Conservation (phyloP, 2,888 invertebrate species). For the Cephus pulcher region DNA sequence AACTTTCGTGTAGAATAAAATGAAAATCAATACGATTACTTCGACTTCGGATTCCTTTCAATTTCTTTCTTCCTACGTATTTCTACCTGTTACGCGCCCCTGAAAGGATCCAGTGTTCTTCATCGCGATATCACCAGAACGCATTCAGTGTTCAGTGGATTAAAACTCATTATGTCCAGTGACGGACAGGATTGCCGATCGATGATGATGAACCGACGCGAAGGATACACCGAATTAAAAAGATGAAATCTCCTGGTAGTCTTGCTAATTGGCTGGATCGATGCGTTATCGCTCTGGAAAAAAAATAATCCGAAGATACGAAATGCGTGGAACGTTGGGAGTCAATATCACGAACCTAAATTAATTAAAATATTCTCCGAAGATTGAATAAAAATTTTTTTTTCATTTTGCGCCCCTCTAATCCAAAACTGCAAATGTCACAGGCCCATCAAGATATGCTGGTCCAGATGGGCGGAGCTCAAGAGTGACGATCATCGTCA, state of each 20-base stretch:
- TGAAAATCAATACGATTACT: background rate
- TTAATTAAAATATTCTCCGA: background rate
- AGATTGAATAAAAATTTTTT: background rate
- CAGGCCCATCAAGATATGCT: background rate
- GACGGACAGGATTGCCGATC: constrained; percentile 20
- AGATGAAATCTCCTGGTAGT: background rate
- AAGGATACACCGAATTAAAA: background rate
- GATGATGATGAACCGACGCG: background rate
- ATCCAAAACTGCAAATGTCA: background rate
- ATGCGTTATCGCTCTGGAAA: background rate
- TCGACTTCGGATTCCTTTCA: background rate
- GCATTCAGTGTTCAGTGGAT: constrained; percentile 11
- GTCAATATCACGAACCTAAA: background rate
- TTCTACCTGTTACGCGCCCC: constrained; percentile 1
- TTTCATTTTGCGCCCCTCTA: background rate
- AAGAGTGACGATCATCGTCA: background rate
- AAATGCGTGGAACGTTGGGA: background rate
- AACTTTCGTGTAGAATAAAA: background rate
- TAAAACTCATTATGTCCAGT: constrained; percentile 20
- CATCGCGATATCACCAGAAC: constrained; percentile 12
- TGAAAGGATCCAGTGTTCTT: constrained; percentile 7
- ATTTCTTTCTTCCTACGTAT: background rate
- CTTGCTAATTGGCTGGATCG: background rate
- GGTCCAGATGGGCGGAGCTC: background rate
- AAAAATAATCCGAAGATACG: background rate